phyloP scores from a whole-genome alignment of 2,888 invertebrate species.

The Pollenia amentaria region DNA sequence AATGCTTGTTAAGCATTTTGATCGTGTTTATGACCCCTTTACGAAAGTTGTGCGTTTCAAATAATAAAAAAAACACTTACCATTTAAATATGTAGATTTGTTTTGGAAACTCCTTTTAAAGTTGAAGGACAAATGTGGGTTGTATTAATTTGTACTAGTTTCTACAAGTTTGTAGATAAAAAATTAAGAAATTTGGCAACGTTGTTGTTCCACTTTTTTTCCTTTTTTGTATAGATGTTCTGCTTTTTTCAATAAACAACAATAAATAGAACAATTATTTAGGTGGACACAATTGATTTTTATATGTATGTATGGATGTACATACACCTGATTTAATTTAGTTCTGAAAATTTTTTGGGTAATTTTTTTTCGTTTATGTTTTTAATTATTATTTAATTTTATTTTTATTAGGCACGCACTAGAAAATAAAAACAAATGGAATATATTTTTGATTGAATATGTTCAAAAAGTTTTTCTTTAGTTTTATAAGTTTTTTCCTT shows the following conservation, averaged over 20 bases:
- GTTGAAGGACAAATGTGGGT: neutral
- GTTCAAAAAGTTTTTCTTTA: neutral
- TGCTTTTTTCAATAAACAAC: conserved; percentile 8
- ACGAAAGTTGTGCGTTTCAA: neutral
- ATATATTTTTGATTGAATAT: neutral
- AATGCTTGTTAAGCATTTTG: no score
- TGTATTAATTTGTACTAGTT: conserved; percentile 40
- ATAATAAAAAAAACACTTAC: conserved; percentile 38
- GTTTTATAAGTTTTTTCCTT: conserved; percentile 12
- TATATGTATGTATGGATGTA: neutral
- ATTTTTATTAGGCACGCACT: conserved; percentile 64
- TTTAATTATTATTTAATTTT: conserved; percentile 16
- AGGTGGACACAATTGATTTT: conserved; percentile 41
- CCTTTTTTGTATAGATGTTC: conserved; percentile 1
- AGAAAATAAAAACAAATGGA: conserved; percentile 25
- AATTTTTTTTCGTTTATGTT: conserved; percentile 22
- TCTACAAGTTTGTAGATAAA: conserved; percentile 40
- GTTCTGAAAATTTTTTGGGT: neutral
- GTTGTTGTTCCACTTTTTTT: conserved; percentile 49
- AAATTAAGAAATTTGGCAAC: conserved; percentile 65
- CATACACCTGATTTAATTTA: conserved; percentile 21
- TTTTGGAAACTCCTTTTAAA: conserved; percentile 15
- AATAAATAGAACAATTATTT: conserved; percentile 42
- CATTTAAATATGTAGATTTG: conserved; percentile 59
- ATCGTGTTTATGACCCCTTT: no score